These are phyloP conservation scores for Lucilia cuprina DNA, from an alignment of 1,140 invertebrate genomes.

Conservation along the genomic window DNA sequence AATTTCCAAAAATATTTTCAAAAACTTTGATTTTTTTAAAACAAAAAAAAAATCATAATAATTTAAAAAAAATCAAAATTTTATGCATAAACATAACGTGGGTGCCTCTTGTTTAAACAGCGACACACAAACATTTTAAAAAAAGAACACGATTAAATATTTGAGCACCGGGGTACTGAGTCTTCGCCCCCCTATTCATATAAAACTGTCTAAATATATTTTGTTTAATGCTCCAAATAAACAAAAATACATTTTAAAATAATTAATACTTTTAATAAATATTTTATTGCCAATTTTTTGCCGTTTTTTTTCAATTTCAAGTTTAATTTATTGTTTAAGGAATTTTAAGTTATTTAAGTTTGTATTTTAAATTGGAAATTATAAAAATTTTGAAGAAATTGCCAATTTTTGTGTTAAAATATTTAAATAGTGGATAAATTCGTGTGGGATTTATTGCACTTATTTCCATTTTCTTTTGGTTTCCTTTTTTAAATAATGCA, in stretches of 20 bases:
- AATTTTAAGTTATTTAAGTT: no score
- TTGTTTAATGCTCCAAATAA: background rate
- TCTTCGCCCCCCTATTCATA: background rate
- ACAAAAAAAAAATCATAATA: background rate
- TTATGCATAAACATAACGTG: background rate
- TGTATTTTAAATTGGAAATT: no score
- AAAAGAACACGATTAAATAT: background rate
- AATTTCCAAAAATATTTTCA: conserved; percentile 2
- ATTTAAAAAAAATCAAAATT: background rate
- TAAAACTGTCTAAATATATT: background rate
- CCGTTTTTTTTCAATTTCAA: background rate
- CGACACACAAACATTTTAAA: background rate
- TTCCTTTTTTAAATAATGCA: no score
- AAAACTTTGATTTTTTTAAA: background rate
- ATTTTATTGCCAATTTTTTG: background rate
- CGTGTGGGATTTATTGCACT: no score
- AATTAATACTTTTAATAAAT: background rate
- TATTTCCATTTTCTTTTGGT: no score
- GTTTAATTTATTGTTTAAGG: background rate
- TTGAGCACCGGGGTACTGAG: no score
- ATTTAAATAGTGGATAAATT: no score
- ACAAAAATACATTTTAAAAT: background rate
- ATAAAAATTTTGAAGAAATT: no score
- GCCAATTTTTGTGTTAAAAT: no score
- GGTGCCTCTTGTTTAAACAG: background rate